A percentile compares a stretch with the other conserved stretches of the same genome.
phyloP scores from a whole-genome alignment of 1,140 invertebrate genomes.

The Penaeus japonicus region DNA sequence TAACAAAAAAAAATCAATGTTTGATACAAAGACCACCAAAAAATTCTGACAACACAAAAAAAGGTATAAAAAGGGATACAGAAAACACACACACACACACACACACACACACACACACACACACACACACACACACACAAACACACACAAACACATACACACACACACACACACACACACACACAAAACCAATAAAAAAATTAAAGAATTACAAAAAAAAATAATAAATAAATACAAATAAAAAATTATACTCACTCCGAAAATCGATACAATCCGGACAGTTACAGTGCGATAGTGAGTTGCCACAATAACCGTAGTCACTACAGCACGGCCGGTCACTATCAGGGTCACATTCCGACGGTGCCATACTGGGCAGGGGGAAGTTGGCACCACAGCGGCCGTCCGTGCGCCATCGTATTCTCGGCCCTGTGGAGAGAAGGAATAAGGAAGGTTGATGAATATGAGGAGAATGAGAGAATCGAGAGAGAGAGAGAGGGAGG shows the following conservation, averaged over 20 bases:
- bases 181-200: neutral
- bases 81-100: neutral
- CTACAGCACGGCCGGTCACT: slow-evolving; percentile 60
- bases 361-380: slow-evolving; percentile 39
- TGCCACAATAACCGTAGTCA: slow-evolving; percentile 60
- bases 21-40: too few relatives aligned
- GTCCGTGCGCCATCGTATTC: slow-evolving; percentile 52
- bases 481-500: neutral
- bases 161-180: neutral
- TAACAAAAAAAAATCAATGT: too few relatives aligned
- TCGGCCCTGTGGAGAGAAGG: slow-evolving; percentile 11
- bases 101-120: too few relatives aligned
- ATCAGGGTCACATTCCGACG: slow-evolving; percentile 58
- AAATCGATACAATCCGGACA: slow-evolving; percentile 60
- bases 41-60: too few relatives aligned
- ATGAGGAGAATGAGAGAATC: neutral
- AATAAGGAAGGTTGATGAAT: neutral
- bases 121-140: too few relatives aligned
- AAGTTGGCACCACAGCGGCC: slow-evolving; percentile 57
- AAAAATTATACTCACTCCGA: slow-evolving; percentile 34
- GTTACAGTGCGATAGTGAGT: slow-evolving; percentile 57
- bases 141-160: too few relatives aligned
- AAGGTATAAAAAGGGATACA: too few relatives aligned
- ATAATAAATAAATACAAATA: neutral
- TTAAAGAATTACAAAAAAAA: neutral